A percentile compares a stretch with the other conserved stretches of the same genome.
These are phyloP conservation scores for Eueremaeus valkanovi DNA, from an alignment of 2,888 invertebrate genomes.

Conservation along the genomic window DNA sequence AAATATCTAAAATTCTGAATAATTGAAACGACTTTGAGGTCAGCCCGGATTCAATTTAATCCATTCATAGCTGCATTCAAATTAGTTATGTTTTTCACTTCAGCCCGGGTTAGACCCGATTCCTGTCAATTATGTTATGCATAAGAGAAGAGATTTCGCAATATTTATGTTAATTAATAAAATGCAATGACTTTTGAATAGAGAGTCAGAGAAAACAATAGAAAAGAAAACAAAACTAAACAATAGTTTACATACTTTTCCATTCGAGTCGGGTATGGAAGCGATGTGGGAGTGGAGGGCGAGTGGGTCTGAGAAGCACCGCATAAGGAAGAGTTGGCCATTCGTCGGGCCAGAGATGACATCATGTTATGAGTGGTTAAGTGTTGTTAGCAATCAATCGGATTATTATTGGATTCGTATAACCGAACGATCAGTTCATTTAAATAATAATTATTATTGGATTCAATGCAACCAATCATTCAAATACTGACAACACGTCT, in stretches of 20 bases:
- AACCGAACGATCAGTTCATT: neutral
- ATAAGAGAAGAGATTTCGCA: too few relatives aligned
- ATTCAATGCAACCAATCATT: neutral
- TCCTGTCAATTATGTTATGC: too few relatives aligned
- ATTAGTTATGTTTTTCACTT: too few relatives aligned
- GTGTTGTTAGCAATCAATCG: neutral
- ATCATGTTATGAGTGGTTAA: constrained; percentile 31
- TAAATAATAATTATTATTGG: too few relatives aligned
- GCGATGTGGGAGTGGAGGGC: neutral
- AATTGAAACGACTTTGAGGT: too few relatives aligned
- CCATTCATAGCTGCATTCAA: too few relatives aligned
- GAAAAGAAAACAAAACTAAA: constrained; percentile 1
- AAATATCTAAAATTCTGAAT: too few relatives aligned
- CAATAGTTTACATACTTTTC: constrained; percentile 46
- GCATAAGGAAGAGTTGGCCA: constrained; percentile 39
- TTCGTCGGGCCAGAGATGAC: constrained; percentile 39
- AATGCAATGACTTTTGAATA: too few relatives aligned
- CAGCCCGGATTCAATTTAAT: too few relatives aligned
- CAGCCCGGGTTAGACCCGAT: too few relatives aligned
- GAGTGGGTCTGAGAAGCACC: constrained; percentile 28
- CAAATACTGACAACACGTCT: neutral
- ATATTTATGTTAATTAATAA: too few relatives aligned
- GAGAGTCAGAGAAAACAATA: neutral
- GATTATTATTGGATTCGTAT: too few relatives aligned
- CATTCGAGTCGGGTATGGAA: constrained; percentile 47